Base-by-base conservation (phyloP, 2,888 invertebrate species). In the Ashinkailepas kermadecensis region DNA sequence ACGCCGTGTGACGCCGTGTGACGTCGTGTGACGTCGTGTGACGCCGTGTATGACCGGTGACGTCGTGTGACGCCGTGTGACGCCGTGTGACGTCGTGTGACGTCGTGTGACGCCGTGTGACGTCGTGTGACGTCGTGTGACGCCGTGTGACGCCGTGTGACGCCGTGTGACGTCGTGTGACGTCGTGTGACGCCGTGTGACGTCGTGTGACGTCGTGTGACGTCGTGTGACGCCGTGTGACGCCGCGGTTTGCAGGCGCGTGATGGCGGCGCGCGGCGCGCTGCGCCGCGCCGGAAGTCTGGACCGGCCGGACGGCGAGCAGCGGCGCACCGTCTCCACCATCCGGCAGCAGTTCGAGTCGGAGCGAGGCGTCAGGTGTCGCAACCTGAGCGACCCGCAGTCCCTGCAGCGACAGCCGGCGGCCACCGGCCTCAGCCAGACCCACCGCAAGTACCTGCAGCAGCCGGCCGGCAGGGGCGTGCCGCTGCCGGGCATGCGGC, bases 341-440 rank as follows among this genome's bases (percentile, higher is more conserved):
- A 74, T 74, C 74, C 54, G 74, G 2, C 74, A 74, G 74, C 74
- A 74, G 74, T 74, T 74, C 56, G 74, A 74, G 74, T 21, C 74
- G 2, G 21, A 21, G 56, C 74, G 74, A 21, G 56, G 18, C 23
- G 18, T 18, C 74, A 74, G 56, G 18, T 74, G 74, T 21, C 74
- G 74, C 74, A 74, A 74, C 74, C 56, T 74, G 1, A 74, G 74
- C 56, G 74, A 74, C 56, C 74, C 74, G 74, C 56, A 74, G 74
- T 56, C 21, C 3, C 74, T 74, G 74, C 74, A 74, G 74, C 54
- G 74, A 21, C 74, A 74, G 21, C 56, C 74, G 74, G 56, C 74
- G 10, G 9, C 39, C 15, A 54, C 70, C 54, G 39, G 23, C 4
- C 18, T 74, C 74, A 74, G 74, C 56, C 74, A 74, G 21, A 56